Evolutionary conservation across 1,140 invertebrate genomes (phyloP), one percentile per base, ranked within the genome.

Genomic region (Zaprionus tsacasi): DNA sequence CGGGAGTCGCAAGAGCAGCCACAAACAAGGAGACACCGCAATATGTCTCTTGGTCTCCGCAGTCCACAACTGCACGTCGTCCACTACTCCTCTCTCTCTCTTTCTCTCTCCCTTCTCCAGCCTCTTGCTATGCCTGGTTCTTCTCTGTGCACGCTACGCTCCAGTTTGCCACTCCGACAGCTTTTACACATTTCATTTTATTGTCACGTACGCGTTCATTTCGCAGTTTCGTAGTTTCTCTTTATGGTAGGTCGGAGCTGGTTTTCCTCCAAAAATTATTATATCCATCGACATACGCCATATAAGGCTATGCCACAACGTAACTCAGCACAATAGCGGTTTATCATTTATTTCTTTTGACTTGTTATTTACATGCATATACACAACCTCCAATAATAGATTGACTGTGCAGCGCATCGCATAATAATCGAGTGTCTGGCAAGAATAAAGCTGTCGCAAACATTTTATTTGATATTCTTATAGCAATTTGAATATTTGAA

Each of bases 101-200:
- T 38, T 12, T 17, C n/a, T 33, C 12, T 2, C 50, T 8, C 59
- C 27, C 11, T n/a, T 13, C 38, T 8, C 13, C n/a, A 5, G 38
- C 13, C 30, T 7, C 21, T 17, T n/a, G n/a, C n/a, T n/a, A n/a
- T n/a, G n/a, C n/a, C n/a, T n/a, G n/a, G n/a, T 27, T 52, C n/a
- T 66, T 67, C 72, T 80, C 48, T 60, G 52, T n/a, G 7, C 15
- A 25, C 76, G 70, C 59, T 71, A 40, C 66, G 58, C 69, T 71
- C 45, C 36, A 66, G 60, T 59, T 60, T 25, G 27, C 55, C 38
- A 66, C 50, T 25, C 6, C n/a, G 76, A 67, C 73, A 76, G 76
- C 79, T 87, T 71, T 88, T 88, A 83, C 85, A 87, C 83, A 89
- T 88, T 88, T 89, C 85, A 80, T 83, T 88, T 88, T 88, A 89